Evolutionary conservation across 2,113 vertebrate species (phyloP), one percentile per base, ranked within the genome.

Genomic region (Notiomystis cincta): DNA sequence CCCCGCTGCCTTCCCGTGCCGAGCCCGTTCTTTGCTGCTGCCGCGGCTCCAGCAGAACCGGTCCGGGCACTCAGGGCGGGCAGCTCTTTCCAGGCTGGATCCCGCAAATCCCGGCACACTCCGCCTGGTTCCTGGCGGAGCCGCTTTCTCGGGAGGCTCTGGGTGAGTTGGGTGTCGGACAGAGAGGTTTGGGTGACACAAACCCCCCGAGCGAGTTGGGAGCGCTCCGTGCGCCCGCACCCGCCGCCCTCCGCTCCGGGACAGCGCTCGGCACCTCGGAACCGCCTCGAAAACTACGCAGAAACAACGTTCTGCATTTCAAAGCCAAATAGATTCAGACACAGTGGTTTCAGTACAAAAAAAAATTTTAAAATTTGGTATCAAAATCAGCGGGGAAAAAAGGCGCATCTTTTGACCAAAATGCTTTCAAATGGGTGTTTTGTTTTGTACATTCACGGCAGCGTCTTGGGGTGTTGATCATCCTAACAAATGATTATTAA

Each of bases 171-270:
- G 0, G 28, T 5, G 10, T 21, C 15, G 30, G 30, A 16, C 1
- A 1, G 4, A 5, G n/a, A 5, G 2, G 2, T 22, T 50, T 8
- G 27, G 3, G 62, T 4, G 47, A 2, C 17, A 3, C 10, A 0
- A 15, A 4, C 12, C 14, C 13, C 25, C 28, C 1, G 50, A 1
- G 50, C 1, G 69, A 8, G 47, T 3, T 12, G 13, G 0, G 70
- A 10, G 35, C 6, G 0, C 2, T 12, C 35, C 0, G 38, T 18
- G 23, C 3, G 9, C 21, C 4, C 24, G 50, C 60, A 11, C 44
- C 31, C 67, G 2, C 66, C 19, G 2, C 28, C 13, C 11, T 6
- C 9, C 28, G 5, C 37, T 2, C 0, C 0, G 38, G 27, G 62
- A 28, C 7, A 9, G 44, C 70, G 0, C 33, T 23, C 6, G 3